Base-by-base conservation (phyloP, 2,888 invertebrate genomes). In the Pimpla rufipes region DNA sequence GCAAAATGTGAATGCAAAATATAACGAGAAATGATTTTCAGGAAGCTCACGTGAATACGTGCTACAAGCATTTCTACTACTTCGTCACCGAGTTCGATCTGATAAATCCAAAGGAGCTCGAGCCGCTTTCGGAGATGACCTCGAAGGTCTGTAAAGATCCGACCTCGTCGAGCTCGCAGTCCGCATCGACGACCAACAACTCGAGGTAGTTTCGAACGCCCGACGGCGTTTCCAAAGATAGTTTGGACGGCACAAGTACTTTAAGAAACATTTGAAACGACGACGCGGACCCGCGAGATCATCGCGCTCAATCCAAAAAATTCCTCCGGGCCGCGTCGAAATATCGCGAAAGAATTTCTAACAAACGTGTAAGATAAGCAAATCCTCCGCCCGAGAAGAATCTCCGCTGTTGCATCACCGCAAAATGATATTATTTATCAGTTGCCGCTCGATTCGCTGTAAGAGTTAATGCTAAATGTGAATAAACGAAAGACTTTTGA, bases 21-120 rank as follows among this genome's bases (percentile, higher is more conserved):
- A 5, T 29, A 5, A 29, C 5, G 10, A 21, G 21, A 55, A 13
- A 50, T 66, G 57, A 45, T 79, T 94, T 94, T 52, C 92, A 97
- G 97, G 98, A 98, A 93, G 97, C 98, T 18, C 98, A 98, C 91
- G 97, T 98, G 0, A 98, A 98, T 93, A 98, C 98, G 0, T 98
- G 98, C 92, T 98, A 98, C 94, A 98, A 98, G 92, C 98, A 98
- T 93, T 98, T 98, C 93, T 98, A 97, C 93, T 98, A 97, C 92
- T 98, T 98, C 93, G 97, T 98, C 21, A 96, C 96, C 64, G 98
- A 98, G 93, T 97, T 98, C 91, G 96, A 97, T 90, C 94, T 98
- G 88, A 96, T 98, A 62, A 96, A 96, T 87, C 93, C 95, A 42
- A 97, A 97, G 92, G 98, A 98, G 93, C 93, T 98, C 86, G 98